These are phyloP conservation scores for Carcharodon carcharias DNA, from an alignment of 2,797 vertebrate genomes.

Conservation along the genomic window DNA sequence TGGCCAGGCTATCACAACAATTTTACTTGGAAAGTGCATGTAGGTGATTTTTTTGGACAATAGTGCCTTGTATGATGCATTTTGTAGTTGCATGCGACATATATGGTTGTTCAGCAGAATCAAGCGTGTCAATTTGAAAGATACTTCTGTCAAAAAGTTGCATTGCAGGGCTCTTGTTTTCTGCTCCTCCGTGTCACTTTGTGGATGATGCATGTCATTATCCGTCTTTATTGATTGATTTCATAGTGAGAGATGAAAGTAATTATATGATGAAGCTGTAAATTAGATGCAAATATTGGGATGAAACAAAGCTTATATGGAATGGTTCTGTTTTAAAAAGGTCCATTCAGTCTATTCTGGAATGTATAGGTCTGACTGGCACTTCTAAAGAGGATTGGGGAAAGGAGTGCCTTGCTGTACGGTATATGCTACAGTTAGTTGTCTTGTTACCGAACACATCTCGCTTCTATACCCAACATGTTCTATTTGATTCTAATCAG, in stretches of 20 bases:
- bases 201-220: not conserved
- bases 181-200: not conserved
- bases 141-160: not conserved
- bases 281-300: not conserved
- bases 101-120: not conserved
- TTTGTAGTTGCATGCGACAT: not conserved
- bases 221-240: not conserved
- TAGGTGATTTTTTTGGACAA: not conserved
- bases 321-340: not conserved
- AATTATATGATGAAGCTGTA: not conserved
- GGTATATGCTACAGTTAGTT: not conserved
- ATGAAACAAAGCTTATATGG: constrained; percentile 1
- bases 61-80: not conserved
- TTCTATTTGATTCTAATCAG: constrained; percentile 13
- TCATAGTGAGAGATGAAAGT: not conserved
- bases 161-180: not conserved
- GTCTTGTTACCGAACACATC: not conserved
- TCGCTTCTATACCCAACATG: not conserved
- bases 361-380: not conserved
- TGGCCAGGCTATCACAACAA: not conserved
- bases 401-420: not conserved
- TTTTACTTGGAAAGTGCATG: not conserved
- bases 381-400: not conserved
- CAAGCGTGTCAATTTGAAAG: not conserved
- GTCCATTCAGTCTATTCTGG: too few relatives aligned